phyloP scores from a whole-genome alignment of 2,113 vertebrate species.

The Hippopotamus amphibius region DNA sequence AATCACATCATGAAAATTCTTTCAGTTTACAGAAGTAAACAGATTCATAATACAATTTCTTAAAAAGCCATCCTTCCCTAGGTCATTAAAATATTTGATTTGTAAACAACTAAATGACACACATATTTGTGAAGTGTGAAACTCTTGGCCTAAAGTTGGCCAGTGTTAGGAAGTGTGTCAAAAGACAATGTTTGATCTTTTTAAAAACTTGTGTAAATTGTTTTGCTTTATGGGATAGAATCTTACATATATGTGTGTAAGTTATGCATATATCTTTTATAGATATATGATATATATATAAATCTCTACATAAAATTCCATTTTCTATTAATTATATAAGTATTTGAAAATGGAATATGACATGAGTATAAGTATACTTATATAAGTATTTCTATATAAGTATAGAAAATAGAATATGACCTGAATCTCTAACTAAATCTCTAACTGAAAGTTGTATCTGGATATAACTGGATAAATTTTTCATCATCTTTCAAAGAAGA shows the following conservation, averaged over 20 bases:
- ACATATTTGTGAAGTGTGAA: background rate
- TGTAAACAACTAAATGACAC: slow-evolving; percentile 36
- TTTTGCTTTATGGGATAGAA: slow-evolving; percentile 41
- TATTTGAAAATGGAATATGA: background rate
- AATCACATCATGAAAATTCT: background rate
- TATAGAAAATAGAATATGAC: background rate
- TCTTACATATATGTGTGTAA: background rate
- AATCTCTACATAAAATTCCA: background rate
- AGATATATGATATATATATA: background rate
- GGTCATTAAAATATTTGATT: slow-evolving; percentile 40
- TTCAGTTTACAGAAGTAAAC: background rate
- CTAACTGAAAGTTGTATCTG: background rate
- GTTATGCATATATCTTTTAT: background rate
- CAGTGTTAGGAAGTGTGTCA: background rate
- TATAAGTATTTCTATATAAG: background rate
- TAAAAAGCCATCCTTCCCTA: slow-evolving; percentile 11
- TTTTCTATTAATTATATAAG: background rate
- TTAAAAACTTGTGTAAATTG: background rate
- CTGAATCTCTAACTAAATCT: slow-evolving; percentile 12
- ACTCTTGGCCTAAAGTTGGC: background rate
- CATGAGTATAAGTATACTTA: background rate
- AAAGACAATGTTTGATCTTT: slow-evolving; percentile 40
- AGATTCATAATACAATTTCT: slow-evolving; percentile 14
- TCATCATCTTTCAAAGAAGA: slow-evolving; percentile 10
- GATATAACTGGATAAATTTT: background rate